Percentiles rank a stretch among this genome's conserved stretches.
phyloP scores from a whole-genome alignment of 2,797 vertebrate species.

The Falco cherrug region DNA sequence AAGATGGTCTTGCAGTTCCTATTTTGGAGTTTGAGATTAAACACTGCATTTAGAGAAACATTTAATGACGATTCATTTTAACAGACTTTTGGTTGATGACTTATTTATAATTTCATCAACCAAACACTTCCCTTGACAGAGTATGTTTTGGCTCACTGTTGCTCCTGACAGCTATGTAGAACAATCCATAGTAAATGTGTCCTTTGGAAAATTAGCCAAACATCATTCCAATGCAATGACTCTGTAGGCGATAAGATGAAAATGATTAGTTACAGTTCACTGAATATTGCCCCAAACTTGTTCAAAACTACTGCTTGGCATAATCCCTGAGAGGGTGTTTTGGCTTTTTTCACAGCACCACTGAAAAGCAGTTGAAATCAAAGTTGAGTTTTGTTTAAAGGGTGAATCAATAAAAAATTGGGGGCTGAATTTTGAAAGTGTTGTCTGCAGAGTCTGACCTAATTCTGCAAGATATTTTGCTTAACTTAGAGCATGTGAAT shows the following conservation, averaged over 20 bases:
- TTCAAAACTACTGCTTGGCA: conserved; percentile 45
- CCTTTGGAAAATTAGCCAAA: conserved; percentile 61
- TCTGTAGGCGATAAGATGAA: conserved; percentile 30
- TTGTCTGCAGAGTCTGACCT: not conserved
- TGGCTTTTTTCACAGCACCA: not conserved
- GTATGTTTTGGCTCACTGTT: conserved; percentile 64
- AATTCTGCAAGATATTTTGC: not conserved
- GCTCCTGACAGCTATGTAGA: conserved; percentile 56
- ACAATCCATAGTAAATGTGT: conserved; percentile 37
- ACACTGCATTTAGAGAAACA: conserved; percentile 62
- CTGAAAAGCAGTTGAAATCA: conserved; percentile 1
- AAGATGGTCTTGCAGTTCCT: conserved; percentile 66
- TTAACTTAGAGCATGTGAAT: not conserved
- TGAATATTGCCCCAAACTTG: not conserved
- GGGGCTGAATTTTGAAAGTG: not conserved
- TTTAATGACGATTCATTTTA: conserved; percentile 74
- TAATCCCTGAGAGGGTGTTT: not conserved
- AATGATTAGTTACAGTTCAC: conserved; percentile 24
- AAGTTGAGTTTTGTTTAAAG: not conserved
- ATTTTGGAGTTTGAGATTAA: conserved; percentile 75
- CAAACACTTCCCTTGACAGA: conserved; percentile 68
- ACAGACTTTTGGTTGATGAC: conserved; percentile 72
- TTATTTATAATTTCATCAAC: conserved; percentile 75
- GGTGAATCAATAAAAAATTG: not conserved
- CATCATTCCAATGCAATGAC: conserved; percentile 46